phyloP scores from a whole-genome alignment of 2,113 vertebrate genomes.

The Alethe diademata region DNA sequence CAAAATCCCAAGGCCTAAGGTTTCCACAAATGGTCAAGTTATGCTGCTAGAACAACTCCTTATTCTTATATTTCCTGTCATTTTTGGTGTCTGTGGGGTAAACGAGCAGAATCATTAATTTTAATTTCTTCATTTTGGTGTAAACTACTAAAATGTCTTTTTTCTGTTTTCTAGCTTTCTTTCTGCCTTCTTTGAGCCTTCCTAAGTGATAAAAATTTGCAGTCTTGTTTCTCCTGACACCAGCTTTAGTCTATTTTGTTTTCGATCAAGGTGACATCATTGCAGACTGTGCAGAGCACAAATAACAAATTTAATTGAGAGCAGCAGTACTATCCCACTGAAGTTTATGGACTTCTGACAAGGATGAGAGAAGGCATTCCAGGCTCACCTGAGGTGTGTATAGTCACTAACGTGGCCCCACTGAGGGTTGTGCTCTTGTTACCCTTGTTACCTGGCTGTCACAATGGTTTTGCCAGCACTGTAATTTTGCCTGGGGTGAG shows the following conservation, averaged over 20 bases:
- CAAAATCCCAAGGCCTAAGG: not conserved
- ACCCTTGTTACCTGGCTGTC: not conserved
- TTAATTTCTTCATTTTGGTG: not conserved
- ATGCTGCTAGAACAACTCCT: not conserved
- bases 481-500: not conserved
- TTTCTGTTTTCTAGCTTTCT: not conserved
- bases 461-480: not conserved
- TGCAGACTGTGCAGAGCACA: not conserved
- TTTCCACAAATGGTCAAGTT: not conserved
- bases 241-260: not conserved
- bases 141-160: not conserved
- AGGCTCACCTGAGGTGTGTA: not conserved
- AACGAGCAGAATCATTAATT: rapidly evolving
- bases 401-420: not conserved
- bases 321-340: not conserved
- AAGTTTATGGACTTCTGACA: not conserved
- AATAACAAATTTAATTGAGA: not conserved
- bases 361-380: not conserved
- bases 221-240: not conserved
- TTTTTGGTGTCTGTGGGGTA: not conserved
- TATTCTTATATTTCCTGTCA: not conserved
- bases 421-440: not conserved
- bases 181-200: not conserved
- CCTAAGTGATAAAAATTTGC: not conserved
- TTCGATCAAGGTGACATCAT: not conserved